Percentiles rank a stretch among this genome's conserved stretches.
Evolutionary conservation across 2,888 invertebrate species (phyloP).

Genomic region (Tetranychus truncatus): DNA sequence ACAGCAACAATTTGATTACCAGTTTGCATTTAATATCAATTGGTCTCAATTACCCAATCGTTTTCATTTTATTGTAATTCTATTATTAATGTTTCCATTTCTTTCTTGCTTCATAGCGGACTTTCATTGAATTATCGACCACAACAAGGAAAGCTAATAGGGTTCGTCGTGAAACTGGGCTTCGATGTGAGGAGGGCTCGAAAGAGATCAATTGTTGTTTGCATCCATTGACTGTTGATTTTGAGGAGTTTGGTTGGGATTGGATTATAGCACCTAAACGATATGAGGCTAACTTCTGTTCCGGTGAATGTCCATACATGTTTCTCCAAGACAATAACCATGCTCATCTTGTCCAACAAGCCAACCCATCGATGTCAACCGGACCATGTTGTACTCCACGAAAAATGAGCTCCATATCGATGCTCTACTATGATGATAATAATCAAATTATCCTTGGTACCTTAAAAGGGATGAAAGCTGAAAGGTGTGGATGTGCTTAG

Average conservation of each 20-base stretch:
- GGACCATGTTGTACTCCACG: conserved; percentile 84
- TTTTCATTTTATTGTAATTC: background rate
- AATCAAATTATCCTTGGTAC: conserved; percentile 63
- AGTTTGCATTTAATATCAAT: background rate
- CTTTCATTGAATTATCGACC: conserved; percentile 29
- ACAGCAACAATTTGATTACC: background rate
- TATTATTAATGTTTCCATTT: background rate
- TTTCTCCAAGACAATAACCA: conserved; percentile 70
- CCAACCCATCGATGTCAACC: conserved; percentile 49
- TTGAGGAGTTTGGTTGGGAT: conserved; percentile 87
- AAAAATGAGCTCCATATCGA: conserved; percentile 53
- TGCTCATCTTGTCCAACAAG: conserved; percentile 66
- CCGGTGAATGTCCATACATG: conserved; percentile 76
- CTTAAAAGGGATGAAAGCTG: conserved; percentile 83
- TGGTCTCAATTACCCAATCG: background rate
- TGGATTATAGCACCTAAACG: conserved; percentile 89
- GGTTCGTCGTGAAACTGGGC: conserved; percentile 54
- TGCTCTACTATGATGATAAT: conserved; percentile 71
- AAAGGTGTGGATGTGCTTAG: conserved; percentile 76
- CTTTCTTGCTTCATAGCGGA: conserved; percentile 22
- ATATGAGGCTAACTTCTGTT: conserved; percentile 82
- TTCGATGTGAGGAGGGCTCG: conserved; percentile 63
- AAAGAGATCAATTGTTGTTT: conserved; percentile 75
- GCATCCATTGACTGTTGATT: conserved; percentile 78
- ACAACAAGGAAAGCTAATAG: conserved; percentile 33